These are phyloP conservation scores for Petrolisthes manimaculis DNA, from an alignment of 2,888 invertebrate genomes.

Conservation along the genomic window DNA sequence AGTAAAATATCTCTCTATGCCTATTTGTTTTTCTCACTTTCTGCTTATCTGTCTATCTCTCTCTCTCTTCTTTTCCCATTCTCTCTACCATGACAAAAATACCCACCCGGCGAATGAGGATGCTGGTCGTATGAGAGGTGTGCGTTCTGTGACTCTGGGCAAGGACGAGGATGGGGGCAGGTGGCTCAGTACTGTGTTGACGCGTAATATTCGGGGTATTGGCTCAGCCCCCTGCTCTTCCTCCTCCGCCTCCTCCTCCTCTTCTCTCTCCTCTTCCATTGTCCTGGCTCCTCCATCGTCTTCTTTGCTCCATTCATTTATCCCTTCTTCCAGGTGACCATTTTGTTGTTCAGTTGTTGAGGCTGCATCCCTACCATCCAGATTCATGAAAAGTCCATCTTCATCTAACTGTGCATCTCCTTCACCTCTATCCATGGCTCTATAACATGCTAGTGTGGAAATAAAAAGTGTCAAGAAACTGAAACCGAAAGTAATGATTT, in stretches of 20 bases:
- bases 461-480: too few relatives aligned
- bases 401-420: not conserved
- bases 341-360: not conserved
- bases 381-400: not conserved
- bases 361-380: not conserved
- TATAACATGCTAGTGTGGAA: too few relatives aligned
- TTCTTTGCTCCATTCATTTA: not conserved
- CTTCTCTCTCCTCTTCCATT: not conserved
- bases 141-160: conserved; percentile 20
- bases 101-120: conserved; percentile 44
- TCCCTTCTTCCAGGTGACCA: not conserved
- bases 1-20: not conserved
- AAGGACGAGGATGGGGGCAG: conserved; percentile 12
- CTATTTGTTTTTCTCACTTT: too few relatives aligned
- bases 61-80: too few relatives aligned
- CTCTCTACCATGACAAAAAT: not conserved
- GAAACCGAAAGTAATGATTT: too few relatives aligned
- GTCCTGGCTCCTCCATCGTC: not conserved
- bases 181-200: not conserved
- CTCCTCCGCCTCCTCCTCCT: not conserved
- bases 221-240: not conserved
- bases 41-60: not conserved
- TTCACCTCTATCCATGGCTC: conserved; percentile 1
- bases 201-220: not conserved
- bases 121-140: conserved; percentile 34